phyloP scores from a whole-genome alignment of 1,140 invertebrate genomes.

The Panagrolaimus sp. region DNA sequence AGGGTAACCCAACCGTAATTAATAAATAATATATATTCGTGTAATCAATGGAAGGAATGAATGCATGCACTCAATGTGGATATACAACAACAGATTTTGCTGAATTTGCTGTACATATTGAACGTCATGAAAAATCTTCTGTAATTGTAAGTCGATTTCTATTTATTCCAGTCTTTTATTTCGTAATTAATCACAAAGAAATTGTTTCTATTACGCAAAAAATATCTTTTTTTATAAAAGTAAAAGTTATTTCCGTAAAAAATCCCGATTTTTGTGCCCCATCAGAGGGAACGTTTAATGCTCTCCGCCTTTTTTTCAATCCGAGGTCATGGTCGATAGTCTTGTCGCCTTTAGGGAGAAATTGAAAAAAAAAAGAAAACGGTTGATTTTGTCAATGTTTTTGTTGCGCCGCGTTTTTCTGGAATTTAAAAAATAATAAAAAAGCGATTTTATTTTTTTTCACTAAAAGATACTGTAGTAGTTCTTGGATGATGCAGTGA shows the following conservation, averaged over 20 bases:
- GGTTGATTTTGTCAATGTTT: background rate
- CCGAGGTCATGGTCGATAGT: slow-evolving; percentile 10
- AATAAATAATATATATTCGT: background rate
- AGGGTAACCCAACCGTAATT: too few relatives aligned
- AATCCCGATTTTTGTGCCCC: background rate
- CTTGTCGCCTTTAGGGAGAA: background rate
- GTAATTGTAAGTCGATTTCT: background rate
- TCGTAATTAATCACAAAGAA: too few relatives aligned
- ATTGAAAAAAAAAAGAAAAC: background rate
- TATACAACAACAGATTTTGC: slow-evolving; percentile 3
- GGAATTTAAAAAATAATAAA: background rate
- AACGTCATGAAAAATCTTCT: slow-evolving; percentile 1
- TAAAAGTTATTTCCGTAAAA: slow-evolving; percentile 13
- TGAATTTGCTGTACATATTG: slow-evolving; percentile 1
- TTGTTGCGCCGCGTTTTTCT: slow-evolving; percentile 10
- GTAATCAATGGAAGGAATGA: slow-evolving; percentile 11
- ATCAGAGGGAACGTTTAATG: background rate
- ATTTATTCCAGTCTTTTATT: too few relatives aligned
- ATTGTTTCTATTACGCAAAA: too few relatives aligned
- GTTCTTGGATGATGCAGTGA: too few relatives aligned
- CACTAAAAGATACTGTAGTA: too few relatives aligned
- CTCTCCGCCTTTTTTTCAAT: background rate
- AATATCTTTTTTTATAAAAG: slow-evolving; percentile 2
- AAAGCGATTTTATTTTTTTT: too few relatives aligned
- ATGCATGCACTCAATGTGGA: slow-evolving; percentile 8